Evolutionary conservation across 2,888 invertebrate species (phyloP), one percentile per base, ranked within the genome.

Genomic region (Leptopilina myrica): DNA sequence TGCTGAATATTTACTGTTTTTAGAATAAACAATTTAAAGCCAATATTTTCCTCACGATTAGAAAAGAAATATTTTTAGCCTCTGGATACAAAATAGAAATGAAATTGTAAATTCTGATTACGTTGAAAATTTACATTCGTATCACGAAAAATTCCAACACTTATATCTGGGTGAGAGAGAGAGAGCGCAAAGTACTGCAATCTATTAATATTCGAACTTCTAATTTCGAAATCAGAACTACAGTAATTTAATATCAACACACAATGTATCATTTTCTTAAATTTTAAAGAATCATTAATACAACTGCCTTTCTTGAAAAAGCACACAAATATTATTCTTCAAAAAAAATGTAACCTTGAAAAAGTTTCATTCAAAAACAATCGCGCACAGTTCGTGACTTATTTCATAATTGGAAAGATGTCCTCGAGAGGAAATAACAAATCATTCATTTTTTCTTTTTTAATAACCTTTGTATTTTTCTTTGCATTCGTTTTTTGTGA

Each of bases 321-420:
- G 15, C 56, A 12, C 15, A 12, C 12, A 14, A 69, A 53, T 15
- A 15, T 49, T 49, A 46, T 49, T 49, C 49, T 15, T 20, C 20
- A 12, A 15, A 69, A 73, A 59, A 73, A 73, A 8, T 43, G 56
- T 9, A 12, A 12, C 56, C 53, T 26, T 40, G 56, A 73, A 33
- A 33, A 33, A 56, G 15, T 12, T 7, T 56, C 33, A 73, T 56
- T 73, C n/a, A 43, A 49, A 33, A 49, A 56, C 73, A 56, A 73
- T 73, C 73, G 56, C 33, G 33, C 5, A 33, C 33, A 14, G n/a
- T 15, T 73, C 56, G 73, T 73, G 73, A 73, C 73, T 73, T 73
- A 73, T 73, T 73, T 73, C 56, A 56, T 73, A 73, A 59, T 33
- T 56, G 73, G 56, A 73, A 33, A 73, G 73, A 73, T 73, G 73